Percentiles rank a stretch among this genome's conserved stretches.
phyloP scores from a whole-genome alignment of 2,888 invertebrate species.

The Cataglyphis rosenhaueri region DNA sequence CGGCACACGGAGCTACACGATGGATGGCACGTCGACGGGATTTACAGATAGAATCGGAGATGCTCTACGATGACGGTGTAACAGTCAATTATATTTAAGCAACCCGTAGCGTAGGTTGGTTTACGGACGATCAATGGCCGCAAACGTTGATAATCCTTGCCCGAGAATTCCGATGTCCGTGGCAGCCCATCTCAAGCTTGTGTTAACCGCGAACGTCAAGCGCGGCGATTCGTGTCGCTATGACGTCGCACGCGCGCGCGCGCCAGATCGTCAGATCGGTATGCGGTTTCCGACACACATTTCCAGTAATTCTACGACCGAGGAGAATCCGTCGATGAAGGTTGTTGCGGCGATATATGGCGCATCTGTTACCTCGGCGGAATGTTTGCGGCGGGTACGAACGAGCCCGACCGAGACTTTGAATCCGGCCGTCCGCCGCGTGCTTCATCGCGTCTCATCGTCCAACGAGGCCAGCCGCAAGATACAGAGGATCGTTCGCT shows the following conservation, averaged over 20 bases:
- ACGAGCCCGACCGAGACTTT: slow-evolving; percentile 58
- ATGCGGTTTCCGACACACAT: slow-evolving; percentile 74
- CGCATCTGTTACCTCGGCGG: slow-evolving; percentile 74
- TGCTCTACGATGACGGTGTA: neutral
- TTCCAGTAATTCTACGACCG: slow-evolving; percentile 74
- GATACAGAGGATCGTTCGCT: slow-evolving; percentile 33
- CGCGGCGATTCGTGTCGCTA: slow-evolving; percentile 57
- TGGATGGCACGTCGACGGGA: neutral
- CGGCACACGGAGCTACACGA: neutral
- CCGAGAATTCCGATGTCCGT: slow-evolving; percentile 48
- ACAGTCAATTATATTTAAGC: slow-evolving; percentile 37
- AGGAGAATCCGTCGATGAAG: slow-evolving; percentile 74
- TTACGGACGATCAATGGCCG: slow-evolving; percentile 51
- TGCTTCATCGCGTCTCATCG: slow-evolving; percentile 57
- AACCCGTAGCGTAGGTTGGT: neutral
- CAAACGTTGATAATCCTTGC: slow-evolving; percentile 68
- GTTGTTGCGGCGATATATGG: slow-evolving; percentile 73
- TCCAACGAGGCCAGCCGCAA: slow-evolving; percentile 41
- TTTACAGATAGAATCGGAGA: neutral
- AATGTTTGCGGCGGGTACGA: slow-evolving; percentile 76
- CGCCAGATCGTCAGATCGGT: slow-evolving; percentile 68
- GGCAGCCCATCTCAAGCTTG: slow-evolving; percentile 73
- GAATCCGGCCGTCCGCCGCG: slow-evolving; percentile 42
- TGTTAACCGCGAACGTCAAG: slow-evolving; percentile 79
- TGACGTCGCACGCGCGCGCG: slow-evolving; percentile 59